Percentiles rank a stretch among this genome's conserved stretches.
phyloP scores from a whole-genome alignment of 2,113 vertebrate species.

The Podarcis cretensis region DNA sequence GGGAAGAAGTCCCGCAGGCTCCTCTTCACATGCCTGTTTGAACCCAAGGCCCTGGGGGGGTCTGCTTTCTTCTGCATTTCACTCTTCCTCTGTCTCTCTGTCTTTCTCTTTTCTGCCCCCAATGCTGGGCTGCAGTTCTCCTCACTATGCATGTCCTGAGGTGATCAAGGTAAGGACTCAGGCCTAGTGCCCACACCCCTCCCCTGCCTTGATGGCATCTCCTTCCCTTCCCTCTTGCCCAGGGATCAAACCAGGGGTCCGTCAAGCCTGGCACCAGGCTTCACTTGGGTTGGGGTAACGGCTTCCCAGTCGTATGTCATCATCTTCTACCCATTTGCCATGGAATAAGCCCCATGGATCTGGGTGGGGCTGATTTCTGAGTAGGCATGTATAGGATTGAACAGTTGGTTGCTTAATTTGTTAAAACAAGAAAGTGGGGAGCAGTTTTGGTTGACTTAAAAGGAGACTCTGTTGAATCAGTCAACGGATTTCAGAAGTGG shows the following conservation, averaged over 20 bases:
- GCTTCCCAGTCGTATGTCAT: neutral
- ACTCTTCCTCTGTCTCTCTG: constrained; percentile 39
- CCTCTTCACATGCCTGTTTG: neutral
- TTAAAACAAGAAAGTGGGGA: neutral
- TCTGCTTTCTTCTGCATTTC: constrained; percentile 27
- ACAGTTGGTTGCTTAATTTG: neutral
- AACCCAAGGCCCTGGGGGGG: neutral
- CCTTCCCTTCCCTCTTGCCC: neutral
- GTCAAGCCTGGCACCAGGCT: neutral
- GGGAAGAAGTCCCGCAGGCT: too few relatives aligned
- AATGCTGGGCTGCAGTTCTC: constrained; percentile 77
- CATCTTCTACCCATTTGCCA: neutral
- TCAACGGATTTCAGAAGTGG: neutral
- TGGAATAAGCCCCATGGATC: neutral
- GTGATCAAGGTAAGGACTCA: constrained; percentile 87
- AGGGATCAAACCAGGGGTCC: neutral
- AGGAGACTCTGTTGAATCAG: neutral
- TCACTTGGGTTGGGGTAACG: neutral
- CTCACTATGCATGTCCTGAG: constrained; percentile 93
- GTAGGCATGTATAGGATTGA: neutral
- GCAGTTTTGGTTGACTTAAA: neutral
- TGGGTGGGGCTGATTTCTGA: neutral
- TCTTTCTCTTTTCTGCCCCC: constrained; percentile 37
- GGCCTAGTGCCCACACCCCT: neutral
- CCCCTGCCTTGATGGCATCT: neutral